A percentile compares a stretch with the other conserved stretches of the same genome.
These are phyloP conservation scores for Sminthurides aquaticus DNA, from an alignment of 2,888 invertebrate genomes.

Conservation along the genomic window DNA sequence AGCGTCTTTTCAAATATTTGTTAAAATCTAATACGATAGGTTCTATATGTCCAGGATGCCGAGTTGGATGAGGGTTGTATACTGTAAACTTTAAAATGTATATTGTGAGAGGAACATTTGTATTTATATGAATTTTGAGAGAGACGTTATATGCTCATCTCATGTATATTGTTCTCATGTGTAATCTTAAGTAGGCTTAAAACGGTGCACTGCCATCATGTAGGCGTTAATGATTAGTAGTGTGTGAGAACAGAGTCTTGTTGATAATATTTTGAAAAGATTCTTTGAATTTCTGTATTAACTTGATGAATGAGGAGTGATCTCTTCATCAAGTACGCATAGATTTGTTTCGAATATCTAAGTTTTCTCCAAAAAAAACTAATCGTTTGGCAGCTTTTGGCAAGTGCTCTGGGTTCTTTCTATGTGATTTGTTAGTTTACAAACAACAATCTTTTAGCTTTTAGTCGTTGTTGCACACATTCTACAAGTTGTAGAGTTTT, in stretches of 20 bases:
- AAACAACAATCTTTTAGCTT: background rate
- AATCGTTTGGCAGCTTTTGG: too few species aligned
- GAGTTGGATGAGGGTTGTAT: background rate
- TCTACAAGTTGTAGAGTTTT: too few species aligned
- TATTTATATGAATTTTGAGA: background rate
- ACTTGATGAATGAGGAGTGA: background rate
- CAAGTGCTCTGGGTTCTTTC: too few species aligned
- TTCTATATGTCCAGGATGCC: background rate
- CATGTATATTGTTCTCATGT: conserved; percentile 3
- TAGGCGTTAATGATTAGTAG: background rate
- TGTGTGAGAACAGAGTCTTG: too few species aligned
- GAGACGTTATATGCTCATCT: too few species aligned
- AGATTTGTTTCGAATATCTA: too few species aligned
- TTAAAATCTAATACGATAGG: too few species aligned
- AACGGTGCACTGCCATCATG: background rate
- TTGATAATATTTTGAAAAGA: background rate
- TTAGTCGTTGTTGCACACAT: background rate
- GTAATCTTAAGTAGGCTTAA: background rate
- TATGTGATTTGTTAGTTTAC: background rate
- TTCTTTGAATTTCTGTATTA: background rate
- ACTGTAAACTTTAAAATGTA: background rate
- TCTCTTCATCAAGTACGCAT: too few species aligned
- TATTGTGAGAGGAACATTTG: background rate
- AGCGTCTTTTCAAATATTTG: conserved; percentile 2
- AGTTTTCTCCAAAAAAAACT: too few species aligned